Base-by-base conservation (phyloP, 2,113 vertebrate genomes). In the Crotalus viridis region DNA sequence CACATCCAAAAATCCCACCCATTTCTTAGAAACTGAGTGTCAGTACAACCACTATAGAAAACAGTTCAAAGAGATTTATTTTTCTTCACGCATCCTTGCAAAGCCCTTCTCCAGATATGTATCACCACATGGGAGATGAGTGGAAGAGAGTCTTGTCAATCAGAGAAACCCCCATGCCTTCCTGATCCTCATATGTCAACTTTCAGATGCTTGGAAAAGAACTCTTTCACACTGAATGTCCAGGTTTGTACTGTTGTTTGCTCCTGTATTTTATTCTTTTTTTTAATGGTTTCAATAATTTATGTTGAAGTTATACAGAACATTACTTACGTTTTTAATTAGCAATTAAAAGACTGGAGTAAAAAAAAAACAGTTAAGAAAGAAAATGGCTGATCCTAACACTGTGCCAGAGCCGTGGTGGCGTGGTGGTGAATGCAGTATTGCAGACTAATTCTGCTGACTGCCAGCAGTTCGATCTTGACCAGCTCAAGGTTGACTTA, bases 381-480 rank as follows among this genome's bases (percentile, higher is more conserved):
- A 94, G 93, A 90, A 95, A 93, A 95, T 90, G 92, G 93, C 91
- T 28, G 91, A n/a, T 74, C 5, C 0, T 69, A 69, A 69, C 64
- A 33, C 13, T 33, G 5, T 3, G 13, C 28, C 28, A 69, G 13
- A 69, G 28, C 28, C 0, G 1, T 1, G 61, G 4, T 69, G 28
- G 28, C 1, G 1, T 24, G 5, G 26, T 69, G 12, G 28, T 5
- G 28, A 69, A 69, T n/a, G 12, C 28, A 69, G n/a, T 33, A 69
- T 69, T 69, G 64, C 64, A 69, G 28, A 5, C 64, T 33, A 69
- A 13, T 10, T 61, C 59, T 64, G 61, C 61, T 7, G 5, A 15
- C 13, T 17, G 28, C 0, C 12, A n/a, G 28, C 2, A 33, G 64
- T 33, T 33, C 28, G 4, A 7, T 33, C 64, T 13, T 69, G 13